Evolutionary conservation across 2,797 vertebrate species (phyloP), one percentile per base, ranked within the genome.

Genomic region (Anguilla marmorata): DNA sequence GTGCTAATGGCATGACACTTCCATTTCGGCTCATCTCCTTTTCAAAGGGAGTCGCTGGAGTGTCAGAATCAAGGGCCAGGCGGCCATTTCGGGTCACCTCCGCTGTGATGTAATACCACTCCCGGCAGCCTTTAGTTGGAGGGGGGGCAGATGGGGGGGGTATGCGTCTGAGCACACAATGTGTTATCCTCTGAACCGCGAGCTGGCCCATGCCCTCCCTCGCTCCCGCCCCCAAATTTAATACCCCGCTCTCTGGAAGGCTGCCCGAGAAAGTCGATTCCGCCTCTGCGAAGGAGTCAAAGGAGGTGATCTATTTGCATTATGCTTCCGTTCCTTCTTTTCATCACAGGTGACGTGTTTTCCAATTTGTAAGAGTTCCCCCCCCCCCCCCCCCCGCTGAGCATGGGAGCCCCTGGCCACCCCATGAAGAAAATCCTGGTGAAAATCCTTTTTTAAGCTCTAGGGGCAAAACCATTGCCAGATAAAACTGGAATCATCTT

Each of bases 301-400:
- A 52, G 86, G 85, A 56, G 76, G 33, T 86, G 56, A 88, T 83
- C 74, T 58, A 74, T 88, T 88, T 86, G 37, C 27, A 66, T 86
- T 60, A 54, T 48, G 48, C 6, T 60, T 88, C 69, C 56, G 50
- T 30, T 79, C 30, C 50, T 30, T 79, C 66, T 74, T 85, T 85
- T 85, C 66, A 56, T 88, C 0, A 60, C 24, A 54, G 37, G 41
- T 41, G 33, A 69, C 84, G 80, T 60, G 54, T 48, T 60, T 86
- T 54, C 37, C 84, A 79, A 54, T 76, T 60, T 79, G 37, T 63
- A 24, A n/a, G n/a, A 60, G 52, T 33, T 66, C 60, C 80, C 37
- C 37, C 37, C 37, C 37, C 37, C 33, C 33, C 33, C 33, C 37
- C 37, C 37, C 37, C 37, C 1, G 37, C 37, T 37, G 37, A 37